Evolutionary conservation across 2,113 vertebrate species (phyloP).

Genomic region (Odontophorus gujanensis): DNA sequence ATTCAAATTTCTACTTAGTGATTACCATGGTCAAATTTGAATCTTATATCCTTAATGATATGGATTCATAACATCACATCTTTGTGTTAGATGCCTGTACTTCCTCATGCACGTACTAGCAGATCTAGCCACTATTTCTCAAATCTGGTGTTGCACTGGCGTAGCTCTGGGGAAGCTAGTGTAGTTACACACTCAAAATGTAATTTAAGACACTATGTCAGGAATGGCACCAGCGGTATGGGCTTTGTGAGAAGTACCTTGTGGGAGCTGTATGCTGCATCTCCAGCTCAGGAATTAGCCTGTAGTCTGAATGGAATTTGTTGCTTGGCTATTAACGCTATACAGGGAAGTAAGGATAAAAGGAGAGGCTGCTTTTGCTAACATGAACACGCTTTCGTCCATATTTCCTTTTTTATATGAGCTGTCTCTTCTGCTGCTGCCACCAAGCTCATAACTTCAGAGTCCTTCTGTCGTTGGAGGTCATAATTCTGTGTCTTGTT

Average conservation of each 20-base stretch:
- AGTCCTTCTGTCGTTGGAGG: neutral
- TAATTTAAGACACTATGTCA: neutral
- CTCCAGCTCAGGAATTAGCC: neutral
- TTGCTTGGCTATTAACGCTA: neutral
- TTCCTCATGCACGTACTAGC: neutral
- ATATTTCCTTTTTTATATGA: neutral
- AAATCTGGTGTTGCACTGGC: neutral
- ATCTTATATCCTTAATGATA: neutral
- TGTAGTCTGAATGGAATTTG: neutral
- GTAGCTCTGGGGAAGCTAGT: neutral
- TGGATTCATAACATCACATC: neutral
- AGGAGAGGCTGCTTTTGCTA: neutral
- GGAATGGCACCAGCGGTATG: accelerated
- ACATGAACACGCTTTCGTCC: neutral
- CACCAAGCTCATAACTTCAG: neutral
- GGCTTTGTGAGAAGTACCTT: neutral
- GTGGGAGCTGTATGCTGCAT: neutral
- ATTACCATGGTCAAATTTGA: neutral
- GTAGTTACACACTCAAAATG: neutral
- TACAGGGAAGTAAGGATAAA: neutral
- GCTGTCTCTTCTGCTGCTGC: neutral
- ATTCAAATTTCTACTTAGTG: neutral
- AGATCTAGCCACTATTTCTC: neutral
- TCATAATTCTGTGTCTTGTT: neutral
- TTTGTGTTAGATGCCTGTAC: neutral